Conservation (phyloP, 2,797 vertebrate species). For the Mionectes olivaceus region DNA sequence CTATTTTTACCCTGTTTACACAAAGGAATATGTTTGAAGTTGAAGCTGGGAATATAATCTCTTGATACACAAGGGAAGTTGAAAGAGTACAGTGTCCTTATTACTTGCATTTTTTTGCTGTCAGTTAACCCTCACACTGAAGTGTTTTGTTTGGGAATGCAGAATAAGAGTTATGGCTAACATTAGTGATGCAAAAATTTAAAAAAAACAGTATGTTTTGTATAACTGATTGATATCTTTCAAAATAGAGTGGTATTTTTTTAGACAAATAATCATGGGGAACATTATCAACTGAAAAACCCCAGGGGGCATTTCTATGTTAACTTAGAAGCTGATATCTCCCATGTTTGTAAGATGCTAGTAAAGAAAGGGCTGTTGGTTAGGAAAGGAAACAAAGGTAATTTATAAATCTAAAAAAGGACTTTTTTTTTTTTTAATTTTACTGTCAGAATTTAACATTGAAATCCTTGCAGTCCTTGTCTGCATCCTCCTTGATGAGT, state of each 20-base stretch:
- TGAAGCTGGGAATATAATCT: not conserved
- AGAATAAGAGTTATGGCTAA: not conserved
- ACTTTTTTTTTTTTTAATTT: not conserved
- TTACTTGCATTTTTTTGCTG: not conserved
- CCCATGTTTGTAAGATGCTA: not conserved
- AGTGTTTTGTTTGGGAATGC: not conserved
- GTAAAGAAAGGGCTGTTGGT: not conserved
- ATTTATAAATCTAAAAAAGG: not conserved
- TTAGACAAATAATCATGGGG: not conserved
- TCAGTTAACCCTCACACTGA: not conserved
- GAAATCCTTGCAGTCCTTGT: not conserved
- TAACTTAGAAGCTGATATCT: not conserved
- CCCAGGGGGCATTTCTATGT: not conserved
- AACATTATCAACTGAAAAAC: not conserved
- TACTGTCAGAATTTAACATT: not conserved
- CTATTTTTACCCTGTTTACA: conserved; percentile 10
- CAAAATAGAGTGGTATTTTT: not conserved
- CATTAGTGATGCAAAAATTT: not conserved
- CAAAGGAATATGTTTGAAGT: not conserved
- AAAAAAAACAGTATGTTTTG: not conserved
- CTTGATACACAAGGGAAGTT: not conserved
- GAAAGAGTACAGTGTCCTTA: not conserved
- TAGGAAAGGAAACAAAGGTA: not conserved
- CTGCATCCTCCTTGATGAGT: not conserved
- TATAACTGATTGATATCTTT: not conserved